phyloP scores from a whole-genome alignment of 2,113 vertebrate genomes.

The Axis porcinus region DNA sequence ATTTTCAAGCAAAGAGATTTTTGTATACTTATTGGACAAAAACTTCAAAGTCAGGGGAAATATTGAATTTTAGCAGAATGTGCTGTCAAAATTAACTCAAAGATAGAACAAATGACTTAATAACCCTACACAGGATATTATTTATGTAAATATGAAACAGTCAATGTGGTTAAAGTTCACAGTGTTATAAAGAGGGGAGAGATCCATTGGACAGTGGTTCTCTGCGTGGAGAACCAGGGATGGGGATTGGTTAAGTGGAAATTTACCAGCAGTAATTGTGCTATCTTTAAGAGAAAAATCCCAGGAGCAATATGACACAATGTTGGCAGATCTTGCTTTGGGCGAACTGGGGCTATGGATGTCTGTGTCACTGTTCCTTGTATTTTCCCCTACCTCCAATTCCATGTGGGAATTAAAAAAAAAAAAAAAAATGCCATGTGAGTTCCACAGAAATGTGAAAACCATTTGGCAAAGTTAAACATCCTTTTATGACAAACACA shows the following conservation, averaged over 20 bases:
- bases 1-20: background rate
- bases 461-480: background rate
- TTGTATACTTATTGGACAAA: background rate
- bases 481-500: background rate
- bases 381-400: background rate
- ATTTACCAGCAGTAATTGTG: no score
- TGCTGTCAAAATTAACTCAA: background rate
- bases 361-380: background rate
- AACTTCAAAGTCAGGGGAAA: background rate
- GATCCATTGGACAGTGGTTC: no score
- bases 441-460: background rate
- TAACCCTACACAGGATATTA: background rate
- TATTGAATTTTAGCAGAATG: background rate
- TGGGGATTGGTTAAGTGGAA: background rate
- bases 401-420: no score
- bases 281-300: background rate
- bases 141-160: background rate
- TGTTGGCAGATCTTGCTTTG: no score
- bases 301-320: no score
- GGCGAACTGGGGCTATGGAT: rapidly evolving
- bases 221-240: background rate
- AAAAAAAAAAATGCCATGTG: background rate
- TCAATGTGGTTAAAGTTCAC: background rate
- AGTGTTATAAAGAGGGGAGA: background rate
- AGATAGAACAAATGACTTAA: background rate